Evolutionary conservation across 1,140 invertebrate species (phyloP), one percentile per base, ranked within the genome.

Genomic region (Dreissena rostriformis): DNA sequence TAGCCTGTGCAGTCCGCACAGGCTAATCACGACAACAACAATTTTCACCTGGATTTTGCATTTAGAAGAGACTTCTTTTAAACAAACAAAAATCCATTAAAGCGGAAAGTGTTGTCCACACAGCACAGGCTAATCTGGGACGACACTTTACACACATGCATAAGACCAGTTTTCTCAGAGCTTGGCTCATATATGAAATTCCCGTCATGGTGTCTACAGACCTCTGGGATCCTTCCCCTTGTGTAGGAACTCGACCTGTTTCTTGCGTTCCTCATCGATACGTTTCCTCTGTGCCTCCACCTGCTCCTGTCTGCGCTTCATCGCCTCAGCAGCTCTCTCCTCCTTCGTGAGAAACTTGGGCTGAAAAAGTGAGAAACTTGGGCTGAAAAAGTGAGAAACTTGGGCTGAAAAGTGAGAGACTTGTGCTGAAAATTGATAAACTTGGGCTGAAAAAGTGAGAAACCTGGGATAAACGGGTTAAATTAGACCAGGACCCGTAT

Each of bases 311-410:
- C 99, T 94, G 78, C 97, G 95, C 90, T 97, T 96, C 6, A 99
- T 89, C 0, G 99, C 99, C 89, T 99, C 95, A 0, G 96, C 96
- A 1, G 96, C 96, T 91, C 99, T 95, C 94, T 99, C 97, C 93
- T 98, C 98, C 94, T 99, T 99, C 0, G 97, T 98, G 28, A 99
- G 94, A 94, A 99, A 99, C 70, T 99, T 98, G 0, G 99, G 99
- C 94, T 96, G 89, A 84, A 94, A 88, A 14, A 28, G 51, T 24
- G 92, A 84, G 65, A n/a, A n/a, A n/a, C n/a, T n/a, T n/a, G n/a
- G n/a, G n/a, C n/a, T n/a, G n/a, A n/a, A n/a, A n/a, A n/a, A n/a
- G 97, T 98, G 28, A 99, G 94, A 94, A 99, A 99, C 70, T 99
- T 98, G 0, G 99, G 99, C 94, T 96, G 89, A 84, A 94, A 88